These are phyloP conservation scores for Diachasmimorpha longicaudata DNA, from an alignment of 1,140 invertebrate species.

Conservation along the genomic window DNA sequence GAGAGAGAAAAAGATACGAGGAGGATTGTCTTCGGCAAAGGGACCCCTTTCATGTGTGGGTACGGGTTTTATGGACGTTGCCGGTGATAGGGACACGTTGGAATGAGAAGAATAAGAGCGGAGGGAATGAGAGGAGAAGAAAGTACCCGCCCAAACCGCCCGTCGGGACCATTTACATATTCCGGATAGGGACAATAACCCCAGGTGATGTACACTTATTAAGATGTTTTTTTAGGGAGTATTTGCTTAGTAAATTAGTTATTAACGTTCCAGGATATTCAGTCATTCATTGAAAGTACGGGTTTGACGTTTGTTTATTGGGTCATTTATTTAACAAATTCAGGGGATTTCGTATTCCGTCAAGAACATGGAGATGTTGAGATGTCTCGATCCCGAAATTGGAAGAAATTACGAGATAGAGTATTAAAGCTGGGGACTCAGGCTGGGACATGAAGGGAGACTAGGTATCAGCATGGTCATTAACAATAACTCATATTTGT, in stretches of 20 bases:
- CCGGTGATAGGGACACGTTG: slow-evolving; percentile 14
- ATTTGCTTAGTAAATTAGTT: not conserved
- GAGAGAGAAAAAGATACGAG: not conserved
- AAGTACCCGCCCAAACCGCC: slow-evolving; percentile 40
- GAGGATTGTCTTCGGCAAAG: not conserved
- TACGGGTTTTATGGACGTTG: not conserved
- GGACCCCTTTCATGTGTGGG: slow-evolving; percentile 20
- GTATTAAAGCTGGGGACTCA: too few relatives aligned
- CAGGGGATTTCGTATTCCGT: too few relatives aligned
- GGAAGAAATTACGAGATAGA: too few relatives aligned
- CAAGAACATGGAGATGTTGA: too few relatives aligned
- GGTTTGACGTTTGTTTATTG: too few relatives aligned
- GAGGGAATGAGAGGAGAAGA: slow-evolving; percentile 13
- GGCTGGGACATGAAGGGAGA: too few relatives aligned
- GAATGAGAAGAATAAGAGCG: slow-evolving; percentile 23
- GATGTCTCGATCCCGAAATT: too few relatives aligned
- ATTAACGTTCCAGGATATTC: too few relatives aligned
- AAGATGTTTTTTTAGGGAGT: not conserved
- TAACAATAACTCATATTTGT: too few relatives aligned
- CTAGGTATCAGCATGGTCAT: too few relatives aligned
- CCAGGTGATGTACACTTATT: slow-evolving; percentile 25
- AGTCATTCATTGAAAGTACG: too few relatives aligned
- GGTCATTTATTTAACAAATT: too few relatives aligned
- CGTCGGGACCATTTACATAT: slow-evolving; percentile 44
- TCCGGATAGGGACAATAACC: slow-evolving; percentile 41